Evolutionary conservation across 2,888 invertebrate species (phyloP), one percentile per base, ranked within the genome.

Genomic region (Drosophila nigricruria): DNA sequence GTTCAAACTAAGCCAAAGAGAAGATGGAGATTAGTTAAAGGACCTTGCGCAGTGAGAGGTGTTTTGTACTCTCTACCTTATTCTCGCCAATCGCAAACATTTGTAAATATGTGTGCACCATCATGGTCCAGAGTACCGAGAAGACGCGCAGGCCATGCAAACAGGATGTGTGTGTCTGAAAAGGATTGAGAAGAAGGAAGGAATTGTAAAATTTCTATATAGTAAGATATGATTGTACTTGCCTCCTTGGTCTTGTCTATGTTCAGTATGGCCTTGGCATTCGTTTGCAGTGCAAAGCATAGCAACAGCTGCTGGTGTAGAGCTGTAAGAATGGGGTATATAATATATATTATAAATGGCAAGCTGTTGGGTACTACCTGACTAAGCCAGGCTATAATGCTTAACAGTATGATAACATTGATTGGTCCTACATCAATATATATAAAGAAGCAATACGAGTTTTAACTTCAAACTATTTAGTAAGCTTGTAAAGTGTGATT

Each of bases 101-200:
- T 81, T 96, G 96, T 71, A 97, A 93, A 92, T 97, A 97, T 0
- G 96, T 96, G 92, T 97, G 97, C 40, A 97, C 97, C 95, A 97
- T 94, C 81, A 97, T 96, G 60, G 97, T 96, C 97, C 97, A 97
- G 10, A 95, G 94, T 64, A 97, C 95, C 2, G 97, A 96, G 88
- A 97, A 93, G 64, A 97, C 96, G 79, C 96, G 94, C 82, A 97
- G 94, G 25, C 97, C 97, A 86, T 97, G 97, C 47, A 97, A 94
- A 90, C 96, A 96, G 53, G 95, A 95, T 56, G 97, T 94, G 16
- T 95, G 95, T 62, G 95, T 95, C 83, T 96, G 94, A 23, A 12
- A 27, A 10, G 27, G 27, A 27, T n/a, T n/a, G 47, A 12, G 12
- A 6, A 30, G 30, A 8, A 5, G 2, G 9, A 25, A 25, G 8